Conservation (phyloP, 2,113 vertebrate species). For the Cebus imitator region DNA sequence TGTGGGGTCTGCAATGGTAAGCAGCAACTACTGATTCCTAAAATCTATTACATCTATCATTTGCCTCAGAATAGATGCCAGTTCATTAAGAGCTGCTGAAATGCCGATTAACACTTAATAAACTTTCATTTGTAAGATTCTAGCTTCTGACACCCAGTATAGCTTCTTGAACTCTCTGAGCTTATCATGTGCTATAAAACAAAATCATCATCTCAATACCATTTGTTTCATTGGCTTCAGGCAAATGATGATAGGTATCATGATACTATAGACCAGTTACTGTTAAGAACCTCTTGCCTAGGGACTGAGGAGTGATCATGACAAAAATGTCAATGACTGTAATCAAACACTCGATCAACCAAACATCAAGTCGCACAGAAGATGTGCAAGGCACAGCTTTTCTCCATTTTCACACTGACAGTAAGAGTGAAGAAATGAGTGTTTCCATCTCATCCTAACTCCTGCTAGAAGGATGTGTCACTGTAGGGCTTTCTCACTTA, state of each 20-base stretch:
- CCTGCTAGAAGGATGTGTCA: neutral
- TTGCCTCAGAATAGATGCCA: neutral
- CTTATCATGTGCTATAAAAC: neutral
- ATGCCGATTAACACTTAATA: neutral
- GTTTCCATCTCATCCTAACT: neutral
- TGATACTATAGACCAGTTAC: neutral
- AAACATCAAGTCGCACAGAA: neutral
- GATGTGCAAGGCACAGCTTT: neutral
- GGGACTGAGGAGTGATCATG: neutral
- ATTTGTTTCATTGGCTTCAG: neutral
- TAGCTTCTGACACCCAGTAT: neutral
- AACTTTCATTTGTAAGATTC: neutral
- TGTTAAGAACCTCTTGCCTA: neutral
- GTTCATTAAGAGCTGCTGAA: neutral
- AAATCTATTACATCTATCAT: neutral
- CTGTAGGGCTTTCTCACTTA: neutral
- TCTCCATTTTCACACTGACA: neutral
- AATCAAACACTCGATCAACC: neutral
- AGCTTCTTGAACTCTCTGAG: neutral
- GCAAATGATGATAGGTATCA: neutral
- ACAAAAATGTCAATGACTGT: neutral
- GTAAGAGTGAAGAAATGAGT: neutral
- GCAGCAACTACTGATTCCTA: neutral
- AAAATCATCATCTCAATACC: neutral
- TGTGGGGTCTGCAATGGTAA: constrained; percentile 95